A percentile compares a stretch with the other conserved stretches of the same genome.
phyloP scores from a whole-genome alignment of 2,888 invertebrate genomes.

The Belgica antarctica region DNA sequence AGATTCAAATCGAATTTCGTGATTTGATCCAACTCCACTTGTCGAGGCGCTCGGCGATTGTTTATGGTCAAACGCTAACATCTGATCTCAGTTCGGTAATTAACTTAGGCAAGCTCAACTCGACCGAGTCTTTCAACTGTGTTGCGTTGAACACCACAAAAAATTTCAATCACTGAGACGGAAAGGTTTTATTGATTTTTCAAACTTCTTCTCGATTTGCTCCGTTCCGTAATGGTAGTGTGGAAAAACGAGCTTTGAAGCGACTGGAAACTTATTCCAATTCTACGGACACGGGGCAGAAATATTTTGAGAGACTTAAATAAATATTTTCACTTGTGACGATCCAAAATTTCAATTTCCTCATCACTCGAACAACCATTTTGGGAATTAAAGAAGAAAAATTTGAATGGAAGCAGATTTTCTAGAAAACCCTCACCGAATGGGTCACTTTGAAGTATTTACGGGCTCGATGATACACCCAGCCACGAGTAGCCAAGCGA shows the following conservation, averaged over 20 bases:
- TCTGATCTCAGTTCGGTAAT: not conserved
- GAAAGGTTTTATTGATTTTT: slow-evolving; percentile 26
- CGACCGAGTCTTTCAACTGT: not conserved
- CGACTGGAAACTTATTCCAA: not conserved
- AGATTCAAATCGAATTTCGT: slow-evolving; percentile 6
- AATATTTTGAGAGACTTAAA: not conserved
- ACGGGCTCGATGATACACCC: not conserved
- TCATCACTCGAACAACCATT: slow-evolving; percentile 16
- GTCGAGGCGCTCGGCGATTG: not conserved
- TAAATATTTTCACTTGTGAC: slow-evolving; percentile 11
- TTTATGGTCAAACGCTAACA: not conserved
- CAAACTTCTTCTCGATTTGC: not conserved
- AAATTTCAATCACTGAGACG: slow-evolving; percentile 10
- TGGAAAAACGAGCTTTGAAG: not conserved
- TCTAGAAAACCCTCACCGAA: not conserved
- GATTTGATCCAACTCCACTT: not conserved
- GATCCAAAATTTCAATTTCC: slow-evolving; percentile 9
- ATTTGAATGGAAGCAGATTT: slow-evolving; percentile 11
- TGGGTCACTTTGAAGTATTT: not conserved
- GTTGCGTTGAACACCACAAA: not conserved
- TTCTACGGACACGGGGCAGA: not conserved
- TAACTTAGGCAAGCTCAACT: not conserved
- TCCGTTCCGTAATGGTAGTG: not conserved
- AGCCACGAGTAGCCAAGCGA: no score
- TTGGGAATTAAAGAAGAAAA: not conserved